phyloP scores from a whole-genome alignment of 1,140 invertebrate species.

The Drosophila navojoa region DNA sequence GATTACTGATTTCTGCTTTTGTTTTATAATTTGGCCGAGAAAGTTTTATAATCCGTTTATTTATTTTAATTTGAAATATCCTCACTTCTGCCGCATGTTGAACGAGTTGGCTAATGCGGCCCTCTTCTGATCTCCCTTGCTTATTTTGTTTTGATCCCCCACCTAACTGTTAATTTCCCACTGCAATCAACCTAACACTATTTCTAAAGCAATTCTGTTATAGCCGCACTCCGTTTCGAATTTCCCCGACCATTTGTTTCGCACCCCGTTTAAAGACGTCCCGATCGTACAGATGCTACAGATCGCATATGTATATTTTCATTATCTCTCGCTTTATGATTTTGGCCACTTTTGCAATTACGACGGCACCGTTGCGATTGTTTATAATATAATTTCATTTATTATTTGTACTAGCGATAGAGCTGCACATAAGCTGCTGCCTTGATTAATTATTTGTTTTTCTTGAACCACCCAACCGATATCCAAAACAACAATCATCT shows the following conservation, averaged over 20 bases:
- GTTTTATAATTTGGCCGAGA: slow-evolving; percentile 30
- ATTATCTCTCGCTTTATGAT: slow-evolving; percentile 24
- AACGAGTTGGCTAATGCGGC: slow-evolving; percentile 10
- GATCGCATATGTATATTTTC: neutral
- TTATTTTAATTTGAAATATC: neutral
- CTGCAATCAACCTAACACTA: slow-evolving; percentile 5
- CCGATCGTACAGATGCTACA: neutral
- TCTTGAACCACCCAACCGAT: slow-evolving; percentile 10
- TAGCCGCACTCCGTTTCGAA: slow-evolving; percentile 28
- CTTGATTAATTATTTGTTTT: slow-evolving; percentile 26
- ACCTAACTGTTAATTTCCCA: slow-evolving; percentile 1
- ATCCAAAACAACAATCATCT: slow-evolving; percentile 27
- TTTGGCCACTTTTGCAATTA: slow-evolving; percentile 44
- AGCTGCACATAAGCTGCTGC: slow-evolving; percentile 49
- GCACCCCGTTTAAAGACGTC: slow-evolving; percentile 17
- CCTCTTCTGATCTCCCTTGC: slow-evolving; percentile 1
- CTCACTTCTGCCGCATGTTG: slow-evolving; percentile 28
- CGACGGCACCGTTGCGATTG: slow-evolving; percentile 35
- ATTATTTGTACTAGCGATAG: slow-evolving; percentile 27
- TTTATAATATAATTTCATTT: slow-evolving; percentile 15
- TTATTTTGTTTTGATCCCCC: slow-evolving; percentile 16
- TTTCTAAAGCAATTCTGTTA: slow-evolving; percentile 10
- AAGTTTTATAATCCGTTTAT: slow-evolving; percentile 1
- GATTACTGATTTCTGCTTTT: slow-evolving; percentile 29
- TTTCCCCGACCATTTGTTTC: neutral